A percentile compares a stretch with the other conserved stretches of the same genome.
Evolutionary conservation across 2,113 vertebrate genomes (phyloP).

Genomic region (Elephantulus edwardii): DNA sequence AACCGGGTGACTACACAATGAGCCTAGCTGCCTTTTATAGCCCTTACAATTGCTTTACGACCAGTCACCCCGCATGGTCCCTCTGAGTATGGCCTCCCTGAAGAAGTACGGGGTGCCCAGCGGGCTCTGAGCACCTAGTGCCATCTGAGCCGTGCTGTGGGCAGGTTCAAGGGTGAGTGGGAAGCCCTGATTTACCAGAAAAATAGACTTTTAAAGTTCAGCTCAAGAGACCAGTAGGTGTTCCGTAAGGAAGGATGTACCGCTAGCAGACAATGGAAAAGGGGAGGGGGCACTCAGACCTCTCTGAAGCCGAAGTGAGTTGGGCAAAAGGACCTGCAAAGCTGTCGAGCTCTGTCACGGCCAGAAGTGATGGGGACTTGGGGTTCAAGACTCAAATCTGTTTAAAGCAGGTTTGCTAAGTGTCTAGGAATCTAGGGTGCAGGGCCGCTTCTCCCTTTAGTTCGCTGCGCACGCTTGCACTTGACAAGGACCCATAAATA

Average conservation of each 20-base stretch:
- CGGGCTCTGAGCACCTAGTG: neutral
- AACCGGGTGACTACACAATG: conserved; percentile 34
- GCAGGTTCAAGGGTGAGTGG: conserved; percentile 51
- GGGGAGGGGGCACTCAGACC: neutral
- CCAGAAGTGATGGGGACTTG: conserved; percentile 9
- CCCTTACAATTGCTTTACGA: conserved; percentile 43
- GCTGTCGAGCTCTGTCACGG: neutral
- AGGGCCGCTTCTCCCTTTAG: neutral
- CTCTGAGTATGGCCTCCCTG: neutral
- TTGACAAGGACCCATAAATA: neutral
- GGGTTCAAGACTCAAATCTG: neutral
- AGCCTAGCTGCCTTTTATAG: conserved; percentile 50
- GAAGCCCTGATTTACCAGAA: neutral
- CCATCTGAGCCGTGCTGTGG: neutral
- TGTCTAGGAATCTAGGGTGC: neutral
- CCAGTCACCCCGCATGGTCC: conserved; percentile 29
- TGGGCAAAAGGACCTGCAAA: neutral
- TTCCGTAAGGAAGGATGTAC: no score
- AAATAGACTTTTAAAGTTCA: neutral
- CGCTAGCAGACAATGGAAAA: no score
- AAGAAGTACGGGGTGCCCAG: neutral
- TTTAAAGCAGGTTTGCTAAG: neutral
- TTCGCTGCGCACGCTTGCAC: neutral
- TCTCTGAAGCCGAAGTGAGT: neutral
- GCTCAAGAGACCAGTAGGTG: neutral